Conservation (phyloP, 2,113 vertebrate genomes). For the Dicerorhinus sumatrensis region DNA sequence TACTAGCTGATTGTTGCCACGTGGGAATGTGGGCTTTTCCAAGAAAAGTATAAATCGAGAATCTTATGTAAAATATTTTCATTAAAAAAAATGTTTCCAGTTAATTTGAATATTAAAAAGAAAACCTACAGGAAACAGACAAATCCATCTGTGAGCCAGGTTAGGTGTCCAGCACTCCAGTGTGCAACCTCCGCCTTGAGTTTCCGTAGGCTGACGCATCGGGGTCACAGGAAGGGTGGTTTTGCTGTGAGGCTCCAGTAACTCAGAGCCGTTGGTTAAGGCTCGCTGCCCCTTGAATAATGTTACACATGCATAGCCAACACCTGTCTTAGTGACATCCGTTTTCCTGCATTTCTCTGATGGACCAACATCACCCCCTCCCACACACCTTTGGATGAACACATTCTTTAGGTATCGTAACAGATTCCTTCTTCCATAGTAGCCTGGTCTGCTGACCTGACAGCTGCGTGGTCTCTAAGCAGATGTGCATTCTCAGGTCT, state of each 20-base stretch:
- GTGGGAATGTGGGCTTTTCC: neutral
- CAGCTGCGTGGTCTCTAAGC: neutral
- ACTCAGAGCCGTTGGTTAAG: neutral
- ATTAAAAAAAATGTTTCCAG: neutral
- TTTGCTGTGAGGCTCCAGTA: neutral
- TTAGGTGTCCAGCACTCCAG: neutral
- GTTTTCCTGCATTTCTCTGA: neutral
- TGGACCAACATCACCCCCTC: too few relatives aligned
- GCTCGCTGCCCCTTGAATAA: neutral
- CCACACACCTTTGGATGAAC: neutral
- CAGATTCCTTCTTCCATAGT: neutral
- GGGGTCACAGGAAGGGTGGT: neutral
- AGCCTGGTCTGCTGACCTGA: neutral
- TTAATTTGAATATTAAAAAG: conserved; percentile 24
- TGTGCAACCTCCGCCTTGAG: neutral
- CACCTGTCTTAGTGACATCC: neutral
- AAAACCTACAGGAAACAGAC: neutral
- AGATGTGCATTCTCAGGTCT: neutral
- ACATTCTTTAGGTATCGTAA: neutral
- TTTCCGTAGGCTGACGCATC: neutral
- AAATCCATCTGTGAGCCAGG: neutral
- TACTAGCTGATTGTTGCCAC: neutral
- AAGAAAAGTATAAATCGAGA: conserved; percentile 41
- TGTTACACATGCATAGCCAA: neutral
- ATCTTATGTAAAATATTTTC: neutral